Conservation (phyloP, 2,797 vertebrate species). For the Amazonetta brasiliensis region DNA sequence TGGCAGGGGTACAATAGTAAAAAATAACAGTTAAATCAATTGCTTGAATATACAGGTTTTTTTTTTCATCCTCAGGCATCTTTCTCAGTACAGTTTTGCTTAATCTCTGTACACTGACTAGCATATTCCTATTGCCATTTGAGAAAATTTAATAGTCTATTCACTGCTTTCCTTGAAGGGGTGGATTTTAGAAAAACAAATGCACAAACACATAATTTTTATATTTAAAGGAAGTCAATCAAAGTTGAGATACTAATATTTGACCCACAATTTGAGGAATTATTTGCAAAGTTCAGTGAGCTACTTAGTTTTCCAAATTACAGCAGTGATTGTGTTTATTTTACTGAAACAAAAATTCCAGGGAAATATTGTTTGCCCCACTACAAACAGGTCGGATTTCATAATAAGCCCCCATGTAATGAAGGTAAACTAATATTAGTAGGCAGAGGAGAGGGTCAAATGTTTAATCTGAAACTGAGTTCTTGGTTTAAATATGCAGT, state of each 20-base stretch:
- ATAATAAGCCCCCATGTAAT: not conserved
- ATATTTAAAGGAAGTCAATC: not conserved
- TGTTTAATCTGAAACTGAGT: not conserved
- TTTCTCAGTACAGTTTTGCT: slow-evolving; percentile 25
- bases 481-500: not conserved
- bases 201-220: not conserved
- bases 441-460: not conserved
- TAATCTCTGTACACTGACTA: not conserved
- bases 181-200: not conserved
- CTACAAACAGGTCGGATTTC: not conserved
- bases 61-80: slow-evolving; percentile 39
- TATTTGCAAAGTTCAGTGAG: not conserved
- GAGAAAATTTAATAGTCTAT: not conserved
- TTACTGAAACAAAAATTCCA: not conserved
- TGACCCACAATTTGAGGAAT: not conserved
- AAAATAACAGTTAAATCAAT: slow-evolving; percentile 54
- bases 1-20: slow-evolving; percentile 43
- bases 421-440: slow-evolving; percentile 10
- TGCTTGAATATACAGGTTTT: slow-evolving; percentile 45
- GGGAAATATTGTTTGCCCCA: not conserved
- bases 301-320: not conserved
- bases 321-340: not conserved
- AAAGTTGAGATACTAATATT: not conserved
- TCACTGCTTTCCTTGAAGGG: not conserved
- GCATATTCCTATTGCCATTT: not conserved